A percentile compares a stretch with the other conserved stretches of the same genome.
phyloP scores from a whole-genome alignment of 2,888 invertebrate genomes.

The Eledone cirrhosa region DNA sequence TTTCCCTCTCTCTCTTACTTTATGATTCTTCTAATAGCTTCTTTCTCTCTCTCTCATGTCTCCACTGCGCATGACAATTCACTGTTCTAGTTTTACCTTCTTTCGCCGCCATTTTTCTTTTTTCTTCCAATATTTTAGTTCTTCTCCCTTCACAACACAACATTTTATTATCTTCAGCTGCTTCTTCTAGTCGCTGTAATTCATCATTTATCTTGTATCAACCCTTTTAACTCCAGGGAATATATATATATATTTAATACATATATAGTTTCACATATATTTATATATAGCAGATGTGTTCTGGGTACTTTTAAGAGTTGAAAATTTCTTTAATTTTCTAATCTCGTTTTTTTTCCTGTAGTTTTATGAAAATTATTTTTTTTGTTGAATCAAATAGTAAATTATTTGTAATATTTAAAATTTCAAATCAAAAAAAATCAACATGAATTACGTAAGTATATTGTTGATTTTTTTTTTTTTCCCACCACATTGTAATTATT shows the following conservation, averaged over 20 bases:
- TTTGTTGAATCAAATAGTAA: too few species aligned
- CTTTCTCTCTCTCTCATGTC: background rate
- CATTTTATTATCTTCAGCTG: background rate
- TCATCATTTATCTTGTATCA: background rate
- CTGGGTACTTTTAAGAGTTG: too few species aligned
- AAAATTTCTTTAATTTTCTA: background rate
- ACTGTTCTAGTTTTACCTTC: background rate
- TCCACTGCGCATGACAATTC: background rate
- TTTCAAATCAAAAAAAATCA: too few species aligned
- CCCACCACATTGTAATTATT: too few species aligned
- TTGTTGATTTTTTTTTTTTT: too few species aligned
- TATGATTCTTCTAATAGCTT: background rate
- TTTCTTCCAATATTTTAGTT: background rate
- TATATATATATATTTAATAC: too few species aligned
- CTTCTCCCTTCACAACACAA: background rate
- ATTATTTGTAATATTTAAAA: too few species aligned
- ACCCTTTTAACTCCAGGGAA: background rate
- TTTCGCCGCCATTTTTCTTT: background rate
- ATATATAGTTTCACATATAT: too few species aligned
- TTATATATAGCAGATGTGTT: too few species aligned
- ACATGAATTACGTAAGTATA: too few species aligned
- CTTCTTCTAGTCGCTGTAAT: background rate
- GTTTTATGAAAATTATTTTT: too few species aligned
- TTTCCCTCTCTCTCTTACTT: background rate
- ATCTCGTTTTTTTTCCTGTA: too few species aligned